Conservation (phyloP, 2,113 vertebrate genomes). For the Paramormyrops kingsleyae region DNA sequence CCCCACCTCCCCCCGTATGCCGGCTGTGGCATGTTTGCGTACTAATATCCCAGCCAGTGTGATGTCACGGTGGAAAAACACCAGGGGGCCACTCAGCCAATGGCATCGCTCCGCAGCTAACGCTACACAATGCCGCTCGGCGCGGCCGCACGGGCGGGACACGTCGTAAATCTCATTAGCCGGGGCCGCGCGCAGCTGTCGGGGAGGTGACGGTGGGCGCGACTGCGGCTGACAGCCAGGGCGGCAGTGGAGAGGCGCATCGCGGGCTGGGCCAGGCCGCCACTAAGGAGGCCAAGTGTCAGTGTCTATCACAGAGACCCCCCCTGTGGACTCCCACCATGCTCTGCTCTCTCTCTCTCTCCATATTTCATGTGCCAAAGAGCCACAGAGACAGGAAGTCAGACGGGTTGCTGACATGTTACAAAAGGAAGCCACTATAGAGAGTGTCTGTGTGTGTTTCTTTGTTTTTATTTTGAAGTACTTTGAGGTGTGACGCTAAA, state of each 20-base stretch:
- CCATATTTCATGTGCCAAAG: not conserved
- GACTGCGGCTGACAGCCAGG: not conserved
- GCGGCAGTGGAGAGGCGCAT: not conserved
- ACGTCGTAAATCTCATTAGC: conserved; percentile 22
- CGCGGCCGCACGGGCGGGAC: not conserved
- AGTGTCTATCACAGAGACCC: not conserved
- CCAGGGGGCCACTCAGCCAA: not conserved
- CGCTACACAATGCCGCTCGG: not conserved
- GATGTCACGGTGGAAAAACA: not conserved
- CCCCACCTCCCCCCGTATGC: not conserved
- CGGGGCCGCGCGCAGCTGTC: conserved; percentile 11
- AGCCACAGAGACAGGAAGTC: not conserved
- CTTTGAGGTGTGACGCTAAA: not conserved
- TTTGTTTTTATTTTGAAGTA: not conserved
- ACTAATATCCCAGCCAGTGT: not conserved
- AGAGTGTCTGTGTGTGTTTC: not conserved
- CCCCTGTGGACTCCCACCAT: not conserved
- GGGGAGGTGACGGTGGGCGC: not conserved
- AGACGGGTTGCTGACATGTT: not conserved
- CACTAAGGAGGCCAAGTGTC: conserved; percentile 4
- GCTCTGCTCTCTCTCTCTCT: not conserved
- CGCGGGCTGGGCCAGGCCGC: not conserved
- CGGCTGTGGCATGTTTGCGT: not conserved
- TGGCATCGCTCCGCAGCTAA: not conserved
- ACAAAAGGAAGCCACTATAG: not conserved